These are phyloP conservation scores for Marcusenius ussheri DNA, from an alignment of 2,113 vertebrate genomes.

Conservation along the genomic window DNA sequence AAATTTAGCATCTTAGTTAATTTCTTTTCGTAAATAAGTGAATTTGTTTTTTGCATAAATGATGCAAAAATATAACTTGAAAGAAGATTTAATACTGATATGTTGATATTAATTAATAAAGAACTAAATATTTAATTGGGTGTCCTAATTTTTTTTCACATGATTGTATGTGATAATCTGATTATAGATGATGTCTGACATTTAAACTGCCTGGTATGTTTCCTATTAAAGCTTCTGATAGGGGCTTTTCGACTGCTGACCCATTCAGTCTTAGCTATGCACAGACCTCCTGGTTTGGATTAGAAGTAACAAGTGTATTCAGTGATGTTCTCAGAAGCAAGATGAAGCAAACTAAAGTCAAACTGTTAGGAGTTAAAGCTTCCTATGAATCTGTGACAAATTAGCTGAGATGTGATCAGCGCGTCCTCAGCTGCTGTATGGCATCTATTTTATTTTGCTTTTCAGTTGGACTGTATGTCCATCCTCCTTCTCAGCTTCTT, in stretches of 20 bases:
- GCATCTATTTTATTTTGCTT: neutral
- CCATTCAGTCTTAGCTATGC: neutral
- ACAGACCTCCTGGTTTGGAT: neutral
- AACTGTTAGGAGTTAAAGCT: neutral
- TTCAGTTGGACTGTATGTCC: neutral
- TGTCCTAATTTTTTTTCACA: too few species aligned
- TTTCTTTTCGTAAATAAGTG: too few species aligned
- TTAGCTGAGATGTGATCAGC: neutral
- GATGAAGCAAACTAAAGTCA: neutral
- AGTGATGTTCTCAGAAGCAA: neutral
- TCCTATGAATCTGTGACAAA: too few species aligned
- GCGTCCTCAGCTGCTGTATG: neutral
- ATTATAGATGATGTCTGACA: neutral
- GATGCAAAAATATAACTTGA: too few species aligned
- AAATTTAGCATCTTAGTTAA: too few species aligned
- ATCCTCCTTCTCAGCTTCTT: neutral
- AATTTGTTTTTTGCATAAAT: too few species aligned
- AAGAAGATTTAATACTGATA: too few species aligned
- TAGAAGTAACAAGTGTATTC: neutral
- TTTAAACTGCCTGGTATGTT: neutral
- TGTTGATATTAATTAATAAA: too few species aligned
- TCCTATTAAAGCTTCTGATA: neutral
- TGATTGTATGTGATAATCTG: neutral
- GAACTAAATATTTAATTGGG: too few species aligned
- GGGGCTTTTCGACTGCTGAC: neutral